phyloP scores from a whole-genome alignment of 2,797 vertebrate species.

The Girardinus metallicus region DNA sequence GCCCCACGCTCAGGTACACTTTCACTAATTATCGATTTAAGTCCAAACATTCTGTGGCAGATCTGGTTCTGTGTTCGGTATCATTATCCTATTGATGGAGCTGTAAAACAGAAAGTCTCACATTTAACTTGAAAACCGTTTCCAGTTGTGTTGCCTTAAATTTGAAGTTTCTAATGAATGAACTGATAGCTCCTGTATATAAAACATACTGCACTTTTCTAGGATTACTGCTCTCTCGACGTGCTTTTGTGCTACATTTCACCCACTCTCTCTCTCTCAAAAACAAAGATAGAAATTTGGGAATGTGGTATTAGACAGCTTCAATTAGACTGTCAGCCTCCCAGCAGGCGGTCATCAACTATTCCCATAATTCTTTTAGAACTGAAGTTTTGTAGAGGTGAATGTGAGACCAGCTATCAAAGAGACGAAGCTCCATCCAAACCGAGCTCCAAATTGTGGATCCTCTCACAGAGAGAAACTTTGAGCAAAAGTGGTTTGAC shows the following conservation, averaged over 20 bases:
- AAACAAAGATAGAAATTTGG: too few relatives aligned
- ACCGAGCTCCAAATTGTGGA: not conserved
- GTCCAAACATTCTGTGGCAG: not conserved
- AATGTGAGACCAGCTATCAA: not conserved
- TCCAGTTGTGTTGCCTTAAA: not conserved
- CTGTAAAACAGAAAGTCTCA: not conserved
- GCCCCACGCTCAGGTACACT: not conserved
- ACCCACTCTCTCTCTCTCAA: not conserved
- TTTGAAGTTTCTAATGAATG: not conserved
- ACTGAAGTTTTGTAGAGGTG: not conserved
- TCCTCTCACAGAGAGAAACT: too few relatives aligned
- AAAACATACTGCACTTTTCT: not conserved
- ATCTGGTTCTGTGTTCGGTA: conserved; percentile 1
- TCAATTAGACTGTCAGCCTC: not conserved
- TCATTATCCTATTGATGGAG: not conserved
- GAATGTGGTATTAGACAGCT: not conserved
- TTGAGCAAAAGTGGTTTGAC: too few relatives aligned
- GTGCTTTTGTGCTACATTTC: not conserved
- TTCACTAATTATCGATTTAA: not conserved
- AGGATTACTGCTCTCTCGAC: not conserved
- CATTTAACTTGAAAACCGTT: not conserved
- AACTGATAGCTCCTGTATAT: too few relatives aligned
- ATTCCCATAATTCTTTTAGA: not conserved
- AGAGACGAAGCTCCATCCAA: not conserved
- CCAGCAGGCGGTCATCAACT: not conserved